These are phyloP conservation scores for Tiliqua scincoides DNA, from an alignment of 2,113 vertebrate genomes.

Conservation along the genomic window DNA sequence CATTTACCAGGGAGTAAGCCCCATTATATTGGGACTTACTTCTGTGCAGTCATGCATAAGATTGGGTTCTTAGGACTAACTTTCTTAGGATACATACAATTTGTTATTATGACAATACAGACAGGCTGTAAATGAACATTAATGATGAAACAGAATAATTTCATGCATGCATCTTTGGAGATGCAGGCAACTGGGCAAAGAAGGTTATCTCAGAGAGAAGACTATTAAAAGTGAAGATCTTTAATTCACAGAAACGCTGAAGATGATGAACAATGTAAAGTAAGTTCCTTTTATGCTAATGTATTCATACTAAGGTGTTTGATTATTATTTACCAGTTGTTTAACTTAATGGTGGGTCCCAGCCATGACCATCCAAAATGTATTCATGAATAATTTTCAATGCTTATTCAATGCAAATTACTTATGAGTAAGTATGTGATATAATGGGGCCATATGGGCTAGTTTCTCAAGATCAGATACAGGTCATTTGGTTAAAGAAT, in stretches of 20 bases:
- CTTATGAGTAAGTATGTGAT: background rate
- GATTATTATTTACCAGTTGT: background rate
- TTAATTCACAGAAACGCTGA: background rate
- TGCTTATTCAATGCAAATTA: background rate
- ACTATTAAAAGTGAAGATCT: background rate
- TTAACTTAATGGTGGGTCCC: background rate
- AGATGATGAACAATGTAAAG: background rate
- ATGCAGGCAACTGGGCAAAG: background rate
- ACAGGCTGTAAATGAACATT: background rate
- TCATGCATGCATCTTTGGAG: background rate
- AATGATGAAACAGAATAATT: background rate
- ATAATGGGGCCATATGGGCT: background rate
- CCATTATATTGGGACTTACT: too few species aligned
- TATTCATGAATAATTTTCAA: conserved; percentile 6
- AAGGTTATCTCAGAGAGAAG: too few species aligned
- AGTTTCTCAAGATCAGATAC: conserved; percentile 23
- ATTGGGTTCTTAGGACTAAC: too few species aligned
- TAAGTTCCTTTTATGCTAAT: background rate
- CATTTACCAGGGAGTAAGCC: too few species aligned
- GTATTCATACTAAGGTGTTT: background rate
- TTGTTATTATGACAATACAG: background rate
- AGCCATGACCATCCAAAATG: background rate
- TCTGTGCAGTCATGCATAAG: too few species aligned
- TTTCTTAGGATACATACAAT: too few species aligned
- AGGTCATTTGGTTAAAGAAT: conserved; percentile 6